These are phyloP conservation scores for Allophyes oxyacanthae DNA, from an alignment of 2,888 invertebrate genomes.

Conservation along the genomic window DNA sequence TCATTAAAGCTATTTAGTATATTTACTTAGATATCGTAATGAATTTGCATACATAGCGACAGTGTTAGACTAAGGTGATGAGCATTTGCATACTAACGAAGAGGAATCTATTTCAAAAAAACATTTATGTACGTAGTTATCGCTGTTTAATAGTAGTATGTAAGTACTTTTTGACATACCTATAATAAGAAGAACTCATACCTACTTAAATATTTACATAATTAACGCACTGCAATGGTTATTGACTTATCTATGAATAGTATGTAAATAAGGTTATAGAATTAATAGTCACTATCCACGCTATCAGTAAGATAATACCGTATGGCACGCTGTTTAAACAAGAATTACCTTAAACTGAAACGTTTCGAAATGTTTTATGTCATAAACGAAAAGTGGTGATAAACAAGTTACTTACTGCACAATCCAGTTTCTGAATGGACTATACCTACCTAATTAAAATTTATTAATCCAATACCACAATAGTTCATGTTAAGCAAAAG, in stretches of 20 bases:
- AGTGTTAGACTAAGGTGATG: background rate
- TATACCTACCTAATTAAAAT: too few species aligned
- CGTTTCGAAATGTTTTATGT: slow-evolving; percentile 21
- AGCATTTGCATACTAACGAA: background rate
- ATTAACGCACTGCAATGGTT: slow-evolving; percentile 13
- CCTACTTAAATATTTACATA: background rate
- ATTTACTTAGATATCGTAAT: too few species aligned
- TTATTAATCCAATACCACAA: too few species aligned
- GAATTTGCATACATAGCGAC: too few species aligned
- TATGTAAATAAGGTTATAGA: slow-evolving; percentile 19
- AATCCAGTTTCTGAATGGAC: slow-evolving; percentile 5
- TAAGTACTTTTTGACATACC: too few species aligned
- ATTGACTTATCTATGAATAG: slow-evolving; percentile 26
- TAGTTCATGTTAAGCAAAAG: too few species aligned
- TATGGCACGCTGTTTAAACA: slow-evolving; percentile 23
- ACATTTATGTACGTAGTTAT: too few species aligned
- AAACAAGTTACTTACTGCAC: background rate
- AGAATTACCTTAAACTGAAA: slow-evolving; percentile 33
- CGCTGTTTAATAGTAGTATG: too few species aligned
- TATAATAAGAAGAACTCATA: too few species aligned
- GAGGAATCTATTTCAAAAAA: background rate
- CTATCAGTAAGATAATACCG: slow-evolving; percentile 38
- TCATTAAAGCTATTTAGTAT: too few species aligned
- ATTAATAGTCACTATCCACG: slow-evolving; percentile 23
- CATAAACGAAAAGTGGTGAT: slow-evolving; percentile 9